Evolutionary conservation across 2,888 invertebrate genomes (phyloP).

Genomic region (Pandemis cinnamomeana): DNA sequence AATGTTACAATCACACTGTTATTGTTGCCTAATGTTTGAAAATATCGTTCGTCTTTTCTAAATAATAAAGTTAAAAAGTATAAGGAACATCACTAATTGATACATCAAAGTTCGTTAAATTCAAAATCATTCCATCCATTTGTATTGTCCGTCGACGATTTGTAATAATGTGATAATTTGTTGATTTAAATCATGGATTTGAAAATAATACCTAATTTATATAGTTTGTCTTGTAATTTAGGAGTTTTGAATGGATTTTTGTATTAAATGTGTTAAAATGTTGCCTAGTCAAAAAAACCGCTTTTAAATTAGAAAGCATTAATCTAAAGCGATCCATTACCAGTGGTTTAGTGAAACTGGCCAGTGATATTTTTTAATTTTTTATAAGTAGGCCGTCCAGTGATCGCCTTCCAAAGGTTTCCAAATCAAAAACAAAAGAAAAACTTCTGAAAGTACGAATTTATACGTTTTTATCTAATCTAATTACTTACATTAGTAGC

Average conservation of each 20-base stretch:
- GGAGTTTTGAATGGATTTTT: background rate
- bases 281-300: constrained; percentile 15
- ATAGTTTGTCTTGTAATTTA: background rate
- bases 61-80: too few species aligned
- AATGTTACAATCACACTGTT: too few species aligned
- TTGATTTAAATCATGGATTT: constrained; percentile 16
- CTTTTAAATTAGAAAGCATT: background rate
- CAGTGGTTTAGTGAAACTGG: constrained; percentile 11
- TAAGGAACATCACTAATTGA: background rate
- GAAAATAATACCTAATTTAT: constrained; percentile 2
- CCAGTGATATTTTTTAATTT: constrained; percentile 17
- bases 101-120: background rate
- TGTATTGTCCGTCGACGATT: background rate
- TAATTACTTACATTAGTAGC: background rate
- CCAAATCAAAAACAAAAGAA: background rate
- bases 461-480: background rate
- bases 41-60: too few species aligned
- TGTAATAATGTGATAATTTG: constrained; percentile 13
- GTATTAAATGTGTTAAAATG: constrained; percentile 8
- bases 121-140: constrained; percentile 29
- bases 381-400: constrained; percentile 1
- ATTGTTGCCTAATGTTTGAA: too few species aligned
- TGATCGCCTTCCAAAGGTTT: constrained; percentile 1
- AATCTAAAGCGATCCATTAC: background rate
- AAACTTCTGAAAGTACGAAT: background rate